phyloP scores from a whole-genome alignment of 2,888 invertebrate species.

The Amphipyra tragopoginis region DNA sequence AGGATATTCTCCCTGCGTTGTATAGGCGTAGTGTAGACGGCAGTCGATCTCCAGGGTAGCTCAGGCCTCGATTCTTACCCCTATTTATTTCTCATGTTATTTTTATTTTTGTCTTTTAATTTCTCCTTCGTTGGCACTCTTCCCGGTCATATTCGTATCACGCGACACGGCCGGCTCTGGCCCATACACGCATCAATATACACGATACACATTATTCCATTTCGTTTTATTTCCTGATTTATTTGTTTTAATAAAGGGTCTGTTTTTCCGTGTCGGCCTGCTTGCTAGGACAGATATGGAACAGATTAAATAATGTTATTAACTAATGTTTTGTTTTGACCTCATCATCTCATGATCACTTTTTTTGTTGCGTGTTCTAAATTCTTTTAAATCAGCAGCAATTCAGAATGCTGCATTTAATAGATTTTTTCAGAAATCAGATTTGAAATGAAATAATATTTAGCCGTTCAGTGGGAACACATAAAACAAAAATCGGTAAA shows the following conservation, averaged over 20 bases:
- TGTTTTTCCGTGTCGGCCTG: constrained; percentile 82
- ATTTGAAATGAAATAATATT: no score
- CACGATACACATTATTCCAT: constrained; percentile 79
- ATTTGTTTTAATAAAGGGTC: constrained; percentile 74
- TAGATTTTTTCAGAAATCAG: no score
- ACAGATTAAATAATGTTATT: constrained; percentile 44
- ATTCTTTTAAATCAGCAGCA: not conserved
- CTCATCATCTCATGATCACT: constrained; percentile 63
- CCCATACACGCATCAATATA: constrained; percentile 79
- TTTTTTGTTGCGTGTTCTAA: constrained; percentile 7
- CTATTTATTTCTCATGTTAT: constrained; percentile 66
- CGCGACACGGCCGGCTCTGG: constrained; percentile 76
- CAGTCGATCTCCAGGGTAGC: constrained; percentile 76
- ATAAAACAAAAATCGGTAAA: no score
- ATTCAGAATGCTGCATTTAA: no score
- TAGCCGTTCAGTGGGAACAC: no score
- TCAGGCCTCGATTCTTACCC: constrained; percentile 74
- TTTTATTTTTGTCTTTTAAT: constrained; percentile 67
- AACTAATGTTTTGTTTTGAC: constrained; percentile 61
- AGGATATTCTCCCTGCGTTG: constrained; percentile 79
- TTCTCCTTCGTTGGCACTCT: constrained; percentile 70
- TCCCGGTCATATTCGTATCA: constrained; percentile 85
- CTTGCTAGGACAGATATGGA: constrained; percentile 81
- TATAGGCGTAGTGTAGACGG: constrained; percentile 78
- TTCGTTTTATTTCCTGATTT: constrained; percentile 63